Evolutionary conservation across 1,140 invertebrate genomes (phyloP).

Genomic region (Muscidifurax raptorellus): DNA sequence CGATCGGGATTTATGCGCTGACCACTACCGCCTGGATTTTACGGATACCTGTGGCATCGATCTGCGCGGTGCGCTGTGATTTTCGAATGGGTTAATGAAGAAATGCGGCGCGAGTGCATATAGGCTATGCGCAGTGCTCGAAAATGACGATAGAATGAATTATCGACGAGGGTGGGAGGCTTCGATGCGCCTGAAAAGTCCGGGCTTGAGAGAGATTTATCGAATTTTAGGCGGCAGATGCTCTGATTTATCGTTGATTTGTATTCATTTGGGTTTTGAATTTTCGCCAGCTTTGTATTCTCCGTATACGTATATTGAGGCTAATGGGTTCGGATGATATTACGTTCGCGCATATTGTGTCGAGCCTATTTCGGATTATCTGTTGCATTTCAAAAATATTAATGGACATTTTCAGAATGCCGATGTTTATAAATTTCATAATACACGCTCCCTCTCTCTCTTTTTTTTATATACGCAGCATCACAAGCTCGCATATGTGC

Average conservation of each 20-base stretch:
- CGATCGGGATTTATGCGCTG: slow-evolving; percentile 40
- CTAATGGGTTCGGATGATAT: too few species aligned
- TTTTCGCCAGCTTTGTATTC: neutral
- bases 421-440: too few species aligned
- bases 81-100: slow-evolving; percentile 48
- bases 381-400: too few species aligned
- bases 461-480: too few species aligned
- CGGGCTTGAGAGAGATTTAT: neutral
- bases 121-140: neutral
- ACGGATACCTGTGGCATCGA: neutral
- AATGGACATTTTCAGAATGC: too few species aligned
- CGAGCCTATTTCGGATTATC: too few species aligned
- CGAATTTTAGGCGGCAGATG: neutral
- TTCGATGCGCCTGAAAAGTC: neutral
- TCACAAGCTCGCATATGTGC: slow-evolving; percentile 29
- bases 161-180: neutral
- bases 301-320: neutral
- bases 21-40: slow-evolving; percentile 28
- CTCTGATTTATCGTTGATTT: slow-evolving; percentile 1
- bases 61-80: slow-evolving; percentile 10
- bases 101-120: slow-evolving; percentile 34
- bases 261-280: slow-evolving; percentile 17
- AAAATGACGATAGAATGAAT: slow-evolving; percentile 51
- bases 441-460: too few species aligned
- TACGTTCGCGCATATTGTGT: too few species aligned